Conservation (phyloP, 2,113 vertebrate genomes). For the Bos indicus region DNA sequence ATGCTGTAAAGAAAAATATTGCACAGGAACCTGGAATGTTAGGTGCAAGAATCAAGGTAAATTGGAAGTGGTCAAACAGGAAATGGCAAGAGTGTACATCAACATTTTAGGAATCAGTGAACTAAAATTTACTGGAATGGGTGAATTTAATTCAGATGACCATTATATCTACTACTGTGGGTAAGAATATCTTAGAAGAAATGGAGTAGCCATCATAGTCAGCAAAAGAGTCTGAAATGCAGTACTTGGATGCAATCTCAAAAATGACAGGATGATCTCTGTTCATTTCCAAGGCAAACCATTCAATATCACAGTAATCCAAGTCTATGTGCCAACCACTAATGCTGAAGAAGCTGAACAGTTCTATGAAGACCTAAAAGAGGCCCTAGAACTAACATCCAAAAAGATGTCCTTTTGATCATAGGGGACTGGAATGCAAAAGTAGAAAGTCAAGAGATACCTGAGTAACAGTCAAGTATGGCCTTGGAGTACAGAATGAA, state of each 20-base stretch:
- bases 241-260: background rate
- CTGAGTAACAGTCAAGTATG: background rate
- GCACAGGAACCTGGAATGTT: background rate
- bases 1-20: background rate
- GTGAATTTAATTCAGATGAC: background rate
- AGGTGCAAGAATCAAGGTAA: background rate
- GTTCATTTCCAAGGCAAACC: background rate
- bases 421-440: background rate
- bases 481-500: background rate
- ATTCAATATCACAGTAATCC: background rate
- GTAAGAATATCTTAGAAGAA: background rate
- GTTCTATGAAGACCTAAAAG: background rate
- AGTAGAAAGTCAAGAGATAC: background rate
- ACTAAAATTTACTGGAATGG: background rate
- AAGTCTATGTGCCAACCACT: background rate
- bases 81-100: background rate
- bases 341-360: background rate
- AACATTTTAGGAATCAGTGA: background rate
- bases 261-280: background rate
- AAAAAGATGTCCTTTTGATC: background rate
- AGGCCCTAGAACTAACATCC: background rate
- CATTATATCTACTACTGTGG: background rate
- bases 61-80: background rate
- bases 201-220: background rate
- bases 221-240: background rate